A percentile compares a stretch with the other conserved stretches of the same genome.
Conservation (phyloP, 2,888 invertebrate genomes). For the Priocnemis perturbator region DNA sequence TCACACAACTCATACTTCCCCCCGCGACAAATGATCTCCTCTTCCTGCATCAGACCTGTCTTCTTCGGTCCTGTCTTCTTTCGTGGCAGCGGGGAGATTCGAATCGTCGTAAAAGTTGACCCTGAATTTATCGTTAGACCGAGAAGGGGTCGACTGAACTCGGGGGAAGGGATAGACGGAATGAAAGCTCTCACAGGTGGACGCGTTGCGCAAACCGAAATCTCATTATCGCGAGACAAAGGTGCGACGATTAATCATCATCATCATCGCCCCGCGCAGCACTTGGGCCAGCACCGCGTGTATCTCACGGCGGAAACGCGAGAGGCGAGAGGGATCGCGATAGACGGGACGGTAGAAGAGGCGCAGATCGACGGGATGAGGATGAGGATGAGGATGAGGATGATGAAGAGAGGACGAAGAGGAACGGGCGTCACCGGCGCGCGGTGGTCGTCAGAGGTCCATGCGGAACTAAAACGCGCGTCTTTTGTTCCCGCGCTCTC, state of each 20-base stretch:
- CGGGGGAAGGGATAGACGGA: conserved; percentile 14
- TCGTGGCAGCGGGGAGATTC: background rate
- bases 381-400: conserved; percentile 16
- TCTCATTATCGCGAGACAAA: conserved; percentile 71
- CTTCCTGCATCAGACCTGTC: too few relatives aligned
- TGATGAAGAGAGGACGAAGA: conserved; percentile 23
- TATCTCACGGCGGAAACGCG: conserved; percentile 58
- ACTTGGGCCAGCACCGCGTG: conserved; percentile 42
- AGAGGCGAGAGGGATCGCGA: conserved; percentile 38
- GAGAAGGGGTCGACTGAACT: conserved; percentile 8
- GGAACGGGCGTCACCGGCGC: conserved; percentile 42
- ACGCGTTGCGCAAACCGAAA: conserved; percentile 64
- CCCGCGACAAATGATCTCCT: too few relatives aligned
- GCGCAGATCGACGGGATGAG: conserved; percentile 23
- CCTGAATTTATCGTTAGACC: too few relatives aligned
- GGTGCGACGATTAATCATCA: conserved; percentile 68
- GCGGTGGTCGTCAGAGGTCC: conserved; percentile 49
- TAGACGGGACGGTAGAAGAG: conserved; percentile 15
- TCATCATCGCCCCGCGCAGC: conserved; percentile 45
- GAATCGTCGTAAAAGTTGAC: background rate
- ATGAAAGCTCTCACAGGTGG: conserved; percentile 48
- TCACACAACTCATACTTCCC: too few relatives aligned
- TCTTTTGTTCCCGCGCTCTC: conserved; percentile 48
- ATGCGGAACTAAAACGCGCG: conserved; percentile 54
- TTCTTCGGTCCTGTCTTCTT: too few relatives aligned